Percentiles rank a stretch among this genome's conserved stretches.
phyloP scores from a whole-genome alignment of 2,888 invertebrate species.

The Ethmia dodecea region DNA sequence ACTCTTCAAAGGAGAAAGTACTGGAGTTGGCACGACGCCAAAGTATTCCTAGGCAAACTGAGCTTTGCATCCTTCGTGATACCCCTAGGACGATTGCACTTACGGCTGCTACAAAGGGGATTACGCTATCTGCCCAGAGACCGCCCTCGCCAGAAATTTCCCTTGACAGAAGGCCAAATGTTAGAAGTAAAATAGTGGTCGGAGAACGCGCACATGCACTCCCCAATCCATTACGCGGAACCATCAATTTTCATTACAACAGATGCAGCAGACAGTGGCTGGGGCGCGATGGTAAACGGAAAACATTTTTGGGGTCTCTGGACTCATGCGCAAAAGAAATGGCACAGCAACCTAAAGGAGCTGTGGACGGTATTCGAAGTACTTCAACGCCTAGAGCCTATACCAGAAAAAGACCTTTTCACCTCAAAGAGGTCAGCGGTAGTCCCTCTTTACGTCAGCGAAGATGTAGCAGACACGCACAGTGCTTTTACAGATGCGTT shows the following conservation, averaged over 20 bases:
- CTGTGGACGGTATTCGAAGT: slow-evolving; percentile 18
- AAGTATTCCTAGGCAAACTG: not conserved
- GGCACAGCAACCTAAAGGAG: slow-evolving; percentile 23
- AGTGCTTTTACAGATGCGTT: slow-evolving; percentile 19
- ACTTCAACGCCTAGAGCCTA: slow-evolving; percentile 4
- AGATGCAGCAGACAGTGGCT: slow-evolving; percentile 16
- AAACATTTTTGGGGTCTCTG: slow-evolving; percentile 14
- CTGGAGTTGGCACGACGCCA: not conserved
- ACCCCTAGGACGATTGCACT: slow-evolving; percentile 1
- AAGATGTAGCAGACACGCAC: not conserved
- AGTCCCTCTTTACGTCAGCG: slow-evolving; percentile 8
- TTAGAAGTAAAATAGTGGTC: slow-evolving; percentile 18
- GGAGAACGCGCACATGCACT: slow-evolving; percentile 8
- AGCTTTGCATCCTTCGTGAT: not conserved
- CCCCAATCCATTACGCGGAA: slow-evolving; percentile 5
- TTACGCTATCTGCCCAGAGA: slow-evolving; percentile 1
- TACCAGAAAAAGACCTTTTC: slow-evolving; percentile 15
- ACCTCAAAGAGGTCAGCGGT: slow-evolving; percentile 12
- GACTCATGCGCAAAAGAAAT: slow-evolving; percentile 10
- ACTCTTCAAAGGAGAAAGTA: slow-evolving; percentile 6
- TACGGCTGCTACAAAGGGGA: not conserved
- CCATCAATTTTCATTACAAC: slow-evolving; percentile 18
- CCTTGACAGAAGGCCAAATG: too few relatives aligned
- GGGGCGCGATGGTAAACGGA: slow-evolving; percentile 20
- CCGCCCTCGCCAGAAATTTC: slow-evolving; percentile 9